Evolutionary conservation across 2,113 vertebrate genomes (phyloP).

Genomic region (Oreocharis arfaki): DNA sequence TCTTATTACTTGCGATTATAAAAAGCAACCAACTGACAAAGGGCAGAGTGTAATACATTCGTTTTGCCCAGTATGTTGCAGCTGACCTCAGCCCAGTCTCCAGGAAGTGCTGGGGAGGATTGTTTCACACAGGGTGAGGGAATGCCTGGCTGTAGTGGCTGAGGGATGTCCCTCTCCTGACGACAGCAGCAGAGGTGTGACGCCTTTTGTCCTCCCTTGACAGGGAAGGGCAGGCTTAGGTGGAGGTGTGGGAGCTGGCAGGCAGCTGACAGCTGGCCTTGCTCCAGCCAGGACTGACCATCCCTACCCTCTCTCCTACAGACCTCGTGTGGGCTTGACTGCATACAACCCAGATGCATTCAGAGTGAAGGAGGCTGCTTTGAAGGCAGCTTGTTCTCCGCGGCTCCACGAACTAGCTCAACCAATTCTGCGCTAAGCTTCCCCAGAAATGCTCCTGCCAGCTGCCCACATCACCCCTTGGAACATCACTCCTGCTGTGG

Average conservation of each 20-base stretch:
- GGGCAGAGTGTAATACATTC: neutral
- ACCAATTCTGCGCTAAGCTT: conserved; percentile 33
- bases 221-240: neutral
- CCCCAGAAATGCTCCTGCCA: neutral
- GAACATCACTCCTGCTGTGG: neutral
- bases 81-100: neutral
- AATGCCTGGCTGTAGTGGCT: neutral
- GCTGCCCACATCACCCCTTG: neutral
- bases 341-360: conserved; percentile 51
- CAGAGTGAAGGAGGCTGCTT: conserved; percentile 59
- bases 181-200: neutral
- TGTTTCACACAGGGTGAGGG: neutral
- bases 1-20: neutral
- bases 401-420: conserved; percentile 51
- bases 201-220: neutral
- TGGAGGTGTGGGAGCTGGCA: neutral
- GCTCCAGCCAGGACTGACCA: neutral
- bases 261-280: neutral
- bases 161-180: neutral
- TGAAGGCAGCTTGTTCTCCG: conserved; percentile 57
- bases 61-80: neutral
- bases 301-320: neutral
- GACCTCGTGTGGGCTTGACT: neutral
- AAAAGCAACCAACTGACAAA: neutral
- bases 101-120: neutral